These are phyloP conservation scores for Chloebia gouldiae DNA, from an alignment of 2,113 vertebrate genomes.

Conservation along the genomic window DNA sequence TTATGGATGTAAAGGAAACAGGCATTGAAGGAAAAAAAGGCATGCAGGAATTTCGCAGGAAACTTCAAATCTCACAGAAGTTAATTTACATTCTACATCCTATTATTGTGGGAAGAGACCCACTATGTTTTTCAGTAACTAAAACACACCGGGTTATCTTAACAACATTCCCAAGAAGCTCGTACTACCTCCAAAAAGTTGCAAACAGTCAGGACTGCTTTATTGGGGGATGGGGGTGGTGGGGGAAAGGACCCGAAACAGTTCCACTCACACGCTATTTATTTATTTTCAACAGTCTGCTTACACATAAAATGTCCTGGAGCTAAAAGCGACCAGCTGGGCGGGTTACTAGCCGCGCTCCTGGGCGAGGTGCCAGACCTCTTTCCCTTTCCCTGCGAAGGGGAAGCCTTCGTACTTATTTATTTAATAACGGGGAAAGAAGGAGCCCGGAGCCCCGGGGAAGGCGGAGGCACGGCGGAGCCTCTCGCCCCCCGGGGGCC, in stretches of 20 bases:
- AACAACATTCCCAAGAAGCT: not conserved
- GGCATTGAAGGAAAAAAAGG: not conserved
- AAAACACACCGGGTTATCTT: not conserved
- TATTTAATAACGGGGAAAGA: not conserved
- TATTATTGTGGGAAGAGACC: not conserved
- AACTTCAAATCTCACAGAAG: constrained; percentile 6
- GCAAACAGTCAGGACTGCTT: not conserved
- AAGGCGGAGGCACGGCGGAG: not conserved
- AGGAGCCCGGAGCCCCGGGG: not conserved
- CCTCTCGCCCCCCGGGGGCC: not conserved
- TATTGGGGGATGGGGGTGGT: fast-evolving
- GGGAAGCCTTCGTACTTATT: not conserved
- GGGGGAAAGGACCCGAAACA: not conserved
- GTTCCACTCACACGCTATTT: not conserved
- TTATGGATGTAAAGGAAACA: not conserved
- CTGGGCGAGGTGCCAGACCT: constrained; percentile 42
- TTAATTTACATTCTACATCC: not conserved
- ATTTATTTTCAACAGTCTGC: constrained; percentile 26
- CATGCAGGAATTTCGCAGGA: not conserved
- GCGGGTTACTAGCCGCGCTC: constrained; percentile 2
- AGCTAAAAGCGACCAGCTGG: constrained; percentile 44
- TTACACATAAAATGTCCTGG: not conserved
- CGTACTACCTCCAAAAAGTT: not conserved
- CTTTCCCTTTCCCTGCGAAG: not conserved
- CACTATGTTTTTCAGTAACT: not conserved